Evolutionary conservation across 2,113 vertebrate species (phyloP), one percentile per base, ranked within the genome.

Genomic region (Rhodinocichla rosea): DNA sequence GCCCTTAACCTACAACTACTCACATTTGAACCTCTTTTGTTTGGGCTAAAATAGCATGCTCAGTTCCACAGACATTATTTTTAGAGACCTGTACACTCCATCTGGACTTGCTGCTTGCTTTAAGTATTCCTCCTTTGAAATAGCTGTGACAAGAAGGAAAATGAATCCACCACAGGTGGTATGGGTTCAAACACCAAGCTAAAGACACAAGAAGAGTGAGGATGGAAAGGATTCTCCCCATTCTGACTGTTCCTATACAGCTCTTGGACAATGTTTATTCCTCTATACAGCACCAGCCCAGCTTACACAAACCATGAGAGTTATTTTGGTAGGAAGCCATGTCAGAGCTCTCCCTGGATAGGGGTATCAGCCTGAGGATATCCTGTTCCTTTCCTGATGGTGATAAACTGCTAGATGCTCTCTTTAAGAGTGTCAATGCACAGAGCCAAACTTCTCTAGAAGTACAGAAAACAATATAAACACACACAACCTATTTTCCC

Each of bases 261-360:
- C 50, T 70, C 45, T 30, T 73, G 55, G 22, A 50, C 28, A 69
- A 21, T 10, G 11, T 35, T 82, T 69, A 67, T 55, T 67, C 24
- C 18, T 50, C 26, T 37, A 1, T 19, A 15, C 23, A 1, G 1
- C 63, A 77, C 35, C 53, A 65, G 77, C 22, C 21, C 5, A 11
- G 33, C 23, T 35, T 24, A 16, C 1, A 30, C 2, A 4, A 42
- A 13, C 55, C 55, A 59, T 6, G n/a, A 67, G 42, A 0, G 0
- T 47, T 40, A 23, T 59, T 92, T 73, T 50, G 81, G 30, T 33
- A 28, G 56, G 32, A 79, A 92, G 65, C 15, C 18, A 26, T 6
- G 11, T 18, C 62, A 62, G 37, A 79, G 45, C 28, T 76, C 50
- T 74, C 35, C 37, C 22, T 88, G 63, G 45, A 64, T 10, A 50